These are phyloP conservation scores for Mormyrus hasselquistii DNA, from an alignment of 2,797 vertebrate genomes.

Conservation along the genomic window DNA sequence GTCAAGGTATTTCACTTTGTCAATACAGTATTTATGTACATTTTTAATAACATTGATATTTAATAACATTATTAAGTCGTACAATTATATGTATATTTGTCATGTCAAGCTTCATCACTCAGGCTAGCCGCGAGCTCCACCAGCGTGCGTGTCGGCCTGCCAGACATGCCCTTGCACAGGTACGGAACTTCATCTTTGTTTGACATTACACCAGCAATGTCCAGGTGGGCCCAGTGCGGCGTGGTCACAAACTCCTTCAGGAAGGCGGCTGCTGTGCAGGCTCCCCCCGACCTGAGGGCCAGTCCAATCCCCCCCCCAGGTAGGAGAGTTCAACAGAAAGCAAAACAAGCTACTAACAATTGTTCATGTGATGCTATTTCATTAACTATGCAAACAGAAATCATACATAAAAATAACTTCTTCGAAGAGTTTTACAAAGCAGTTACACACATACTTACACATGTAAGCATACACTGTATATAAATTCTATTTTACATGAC, in stretches of 20 bases:
- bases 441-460: not conserved
- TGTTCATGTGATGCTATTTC: not conserved
- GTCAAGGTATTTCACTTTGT: not conserved
- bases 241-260: conserved; percentile 84
- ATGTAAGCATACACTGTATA: not conserved
- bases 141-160: conserved; percentile 84
- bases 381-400: not conserved
- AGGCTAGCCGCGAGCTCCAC: conserved; percentile 77
- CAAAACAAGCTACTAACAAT: not conserved
- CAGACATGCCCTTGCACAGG: conserved; percentile 90
- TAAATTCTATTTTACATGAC: not conserved
- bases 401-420: not conserved
- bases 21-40: not conserved
- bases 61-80: not conserved
- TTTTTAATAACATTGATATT: not conserved
- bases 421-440: not conserved
- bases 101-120: conserved; percentile 43
- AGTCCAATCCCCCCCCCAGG: not conserved
- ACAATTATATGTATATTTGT: not conserved
- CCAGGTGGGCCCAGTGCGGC: conserved; percentile 89
- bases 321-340: not conserved
- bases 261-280: conserved; percentile 93
- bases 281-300: conserved; percentile 76
- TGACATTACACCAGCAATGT: conserved; percentile 93
- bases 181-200: conserved; percentile 93